phyloP scores from a whole-genome alignment of 2,888 invertebrate species.

The Cryptophagus acutangulus region DNA sequence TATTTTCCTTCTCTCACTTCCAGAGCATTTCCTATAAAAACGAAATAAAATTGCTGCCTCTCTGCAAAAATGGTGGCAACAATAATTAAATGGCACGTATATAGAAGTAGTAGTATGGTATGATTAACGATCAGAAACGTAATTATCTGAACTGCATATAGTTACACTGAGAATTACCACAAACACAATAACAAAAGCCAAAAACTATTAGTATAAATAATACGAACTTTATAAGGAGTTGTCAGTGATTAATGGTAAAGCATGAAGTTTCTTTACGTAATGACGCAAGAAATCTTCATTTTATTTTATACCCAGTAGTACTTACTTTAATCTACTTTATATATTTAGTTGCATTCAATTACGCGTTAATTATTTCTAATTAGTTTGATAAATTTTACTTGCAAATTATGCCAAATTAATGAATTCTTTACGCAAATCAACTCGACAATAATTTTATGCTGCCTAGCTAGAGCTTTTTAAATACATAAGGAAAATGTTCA shows the following conservation, averaged over 20 bases:
- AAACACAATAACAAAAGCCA: constrained; percentile 8
- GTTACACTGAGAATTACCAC: constrained; percentile 2
- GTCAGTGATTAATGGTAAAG: constrained; percentile 21
- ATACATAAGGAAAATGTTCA: constrained; percentile 3
- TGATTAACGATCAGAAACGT: constrained; percentile 11
- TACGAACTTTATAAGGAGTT: constrained; percentile 16
- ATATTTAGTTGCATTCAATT: constrained; percentile 11
- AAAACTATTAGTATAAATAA: constrained; percentile 19
- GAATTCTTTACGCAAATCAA: constrained; percentile 4
- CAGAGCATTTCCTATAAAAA: no score
- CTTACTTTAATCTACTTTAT: constrained; percentile 15
- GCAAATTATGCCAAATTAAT: constrained; percentile 13
- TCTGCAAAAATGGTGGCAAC: no score
- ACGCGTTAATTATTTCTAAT: constrained; percentile 17
- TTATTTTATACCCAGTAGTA: constrained; percentile 13
- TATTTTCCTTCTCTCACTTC: no score
- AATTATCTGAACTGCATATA: constrained; percentile 6
- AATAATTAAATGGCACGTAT: neutral
- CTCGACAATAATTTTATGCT: constrained; percentile 1
- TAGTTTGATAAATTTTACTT: constrained; percentile 21
- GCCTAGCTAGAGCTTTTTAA: neutral
- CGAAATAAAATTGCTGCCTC: no score
- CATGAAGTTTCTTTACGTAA: constrained; percentile 15
- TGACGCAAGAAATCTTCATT: constrained; percentile 16
- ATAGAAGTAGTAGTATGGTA: constrained; percentile 1